phyloP scores from a whole-genome alignment of 1,140 invertebrate genomes.

The Drosophila carrolli region DNA sequence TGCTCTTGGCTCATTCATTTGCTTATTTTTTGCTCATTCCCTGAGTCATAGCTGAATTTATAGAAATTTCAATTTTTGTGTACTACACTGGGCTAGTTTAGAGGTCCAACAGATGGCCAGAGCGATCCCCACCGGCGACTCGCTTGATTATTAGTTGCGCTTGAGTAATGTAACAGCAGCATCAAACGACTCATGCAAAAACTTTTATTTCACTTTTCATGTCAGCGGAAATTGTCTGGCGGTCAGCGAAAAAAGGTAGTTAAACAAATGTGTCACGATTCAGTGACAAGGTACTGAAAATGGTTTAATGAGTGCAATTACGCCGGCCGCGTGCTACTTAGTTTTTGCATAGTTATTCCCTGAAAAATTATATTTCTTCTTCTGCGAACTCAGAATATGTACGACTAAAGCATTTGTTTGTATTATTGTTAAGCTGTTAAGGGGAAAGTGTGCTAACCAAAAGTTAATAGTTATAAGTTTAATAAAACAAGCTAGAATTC shows the following conservation, averaged over 20 bases:
- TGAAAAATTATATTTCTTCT: too few species aligned
- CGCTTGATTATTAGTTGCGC: slow-evolving; percentile 61
- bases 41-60: slow-evolving; percentile 75
- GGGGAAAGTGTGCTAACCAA: not conserved
- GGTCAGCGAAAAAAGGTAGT: slow-evolving; percentile 32
- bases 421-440: too few species aligned
- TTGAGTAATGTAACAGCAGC: slow-evolving; percentile 44
- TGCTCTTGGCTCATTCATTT: slow-evolving; percentile 45
- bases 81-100: slow-evolving; percentile 41
- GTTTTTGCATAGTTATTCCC: not conserved
- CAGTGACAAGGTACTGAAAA: slow-evolving; percentile 31
- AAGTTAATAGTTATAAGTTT: not conserved
- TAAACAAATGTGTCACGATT: slow-evolving; percentile 55
- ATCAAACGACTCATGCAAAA: slow-evolving; percentile 40
- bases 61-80: slow-evolving; percentile 66
- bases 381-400: too few species aligned
- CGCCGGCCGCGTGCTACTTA: not conserved
- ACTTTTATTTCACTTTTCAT: slow-evolving; percentile 61
- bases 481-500: too few species aligned
- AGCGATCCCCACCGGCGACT: slow-evolving; percentile 35
- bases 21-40: slow-evolving; percentile 50
- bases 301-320: slow-evolving; percentile 30
- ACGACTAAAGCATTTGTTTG: too few species aligned
- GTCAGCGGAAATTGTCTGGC: slow-evolving; percentile 65
- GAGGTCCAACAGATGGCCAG: slow-evolving; percentile 67